Evolutionary conservation across 1,140 invertebrate species (phyloP), one percentile per base, ranked within the genome.

Genomic region (Euwallacea similis): DNA sequence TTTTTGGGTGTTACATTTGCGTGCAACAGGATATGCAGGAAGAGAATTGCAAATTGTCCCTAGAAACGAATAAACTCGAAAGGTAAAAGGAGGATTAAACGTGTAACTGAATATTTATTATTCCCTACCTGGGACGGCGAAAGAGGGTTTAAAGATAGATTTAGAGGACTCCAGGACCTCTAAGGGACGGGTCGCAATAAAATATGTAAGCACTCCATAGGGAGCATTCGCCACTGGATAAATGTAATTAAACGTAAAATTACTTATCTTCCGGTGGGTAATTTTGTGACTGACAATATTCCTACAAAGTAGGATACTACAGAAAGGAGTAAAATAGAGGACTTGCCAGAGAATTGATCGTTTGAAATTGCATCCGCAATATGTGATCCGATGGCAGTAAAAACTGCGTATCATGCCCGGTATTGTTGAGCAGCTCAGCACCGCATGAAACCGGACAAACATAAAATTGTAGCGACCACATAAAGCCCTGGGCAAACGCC

Each of bases 381-480:
- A 33, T 33, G 21, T 33, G 21, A 33, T 33, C 21, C 21, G 21
- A 33, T 33, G 21, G 21, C 21, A 33, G 21, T 33, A 33, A 33
- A 33, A 33, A 33, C 21, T 33, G 21, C 21, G 21, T 33, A 33
- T 33, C 21, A 33, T 33, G 21, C 46, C 46, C 9, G 46, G 46
- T 50, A 10, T 15, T 9, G 54, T 56, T 56, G n/a, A 61, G 41
- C 46, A 50, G 9, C 21, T 44, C 44, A 46, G 47, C 58, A 21
- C 47, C 46, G 13, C 67, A 54, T 61, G 46, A 44, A 55, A 53
- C 67, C 67, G 59, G 67, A 69, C 59, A 42, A 21, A 62, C 58
- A 69, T 69, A 69, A 69, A 69, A 69, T 41, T 42, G 47, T 65
- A 54, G 61, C 60, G 50, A 65, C 69, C 69, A 59, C 69, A 70